Base-by-base conservation (phyloP, 2,888 invertebrate species). In the Anodontia alba region DNA sequence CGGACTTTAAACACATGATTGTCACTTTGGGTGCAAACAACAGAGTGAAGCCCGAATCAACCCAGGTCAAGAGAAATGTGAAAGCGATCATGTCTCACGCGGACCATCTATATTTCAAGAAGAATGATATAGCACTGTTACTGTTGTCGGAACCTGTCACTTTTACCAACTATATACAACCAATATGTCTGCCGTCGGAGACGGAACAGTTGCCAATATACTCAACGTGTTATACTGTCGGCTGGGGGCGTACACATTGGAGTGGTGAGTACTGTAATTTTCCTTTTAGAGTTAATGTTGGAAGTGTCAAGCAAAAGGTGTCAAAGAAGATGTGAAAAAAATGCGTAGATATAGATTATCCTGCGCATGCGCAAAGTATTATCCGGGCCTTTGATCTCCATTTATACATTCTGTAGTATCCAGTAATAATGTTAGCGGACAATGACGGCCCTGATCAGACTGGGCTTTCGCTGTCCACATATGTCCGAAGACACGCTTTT, bases 151-250 rank as follows among this genome's bases (percentile, higher is more conserved):
- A 83, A 7, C 84, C 89, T 0, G 90, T 92, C 26, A 76, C 73
- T 17, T 93, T 83, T 73, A 91, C 87, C 3, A 78, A 87, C 0
- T 88, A 88, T 66, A 90, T 93, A 36, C 89, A 87, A 42, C 93
- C 93, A 0, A 84, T 90, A 8, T 93, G 93, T 77, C 78, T 93
- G n/a, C 90, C 92, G 0, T 78, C 80, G 0, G 70, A 68, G 2
- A 68, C 67, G 0, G 91, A 90, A 8, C 69, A 73, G 2, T 84
- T 90, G 29, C 86, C 89, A 0, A 49, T 84, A 10, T 81, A 86
- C 17, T 84, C 91, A 0, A 73, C 70, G 7, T 92, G 92, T 76
- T 90, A 81, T 67, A 84, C 88, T 0, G 84, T 88, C 0, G 92
- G 92, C 15, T 92, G 90, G 90, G 92, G 92, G 15, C 80, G 83